phyloP scores from a whole-genome alignment of 1,140 invertebrate species.

The Limonius californicus region DNA sequence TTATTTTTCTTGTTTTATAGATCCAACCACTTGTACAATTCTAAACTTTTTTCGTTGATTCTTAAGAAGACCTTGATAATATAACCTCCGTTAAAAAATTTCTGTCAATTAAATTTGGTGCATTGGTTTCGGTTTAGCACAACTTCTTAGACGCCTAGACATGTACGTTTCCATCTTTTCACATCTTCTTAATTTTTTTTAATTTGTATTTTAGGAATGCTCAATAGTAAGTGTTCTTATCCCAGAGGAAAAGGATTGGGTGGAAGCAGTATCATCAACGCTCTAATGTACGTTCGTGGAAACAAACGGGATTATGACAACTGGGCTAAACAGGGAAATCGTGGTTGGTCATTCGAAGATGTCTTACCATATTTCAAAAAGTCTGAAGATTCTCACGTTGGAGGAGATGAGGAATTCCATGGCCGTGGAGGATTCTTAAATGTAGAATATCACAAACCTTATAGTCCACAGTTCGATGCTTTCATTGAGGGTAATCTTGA shows the following conservation, averaged over 20 bases:
- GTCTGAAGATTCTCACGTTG: constrained; percentile 78
- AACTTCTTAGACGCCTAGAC: too few species aligned
- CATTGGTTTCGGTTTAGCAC: too few species aligned
- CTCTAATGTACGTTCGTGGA: constrained; percentile 74
- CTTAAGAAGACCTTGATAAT: too few species aligned
- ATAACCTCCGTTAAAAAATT: too few species aligned
- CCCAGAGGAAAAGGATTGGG: too few species aligned
- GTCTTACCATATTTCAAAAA: constrained; percentile 76
- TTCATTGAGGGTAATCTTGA: constrained; percentile 61
- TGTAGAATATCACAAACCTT: constrained; percentile 52
- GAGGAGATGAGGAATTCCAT: constrained; percentile 59
- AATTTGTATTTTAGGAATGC: not conserved
- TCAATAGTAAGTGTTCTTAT: constrained; percentile 47
- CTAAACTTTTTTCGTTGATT: too few species aligned
- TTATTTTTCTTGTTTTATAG: too few species aligned
- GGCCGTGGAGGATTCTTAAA: constrained; percentile 54
- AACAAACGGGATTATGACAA: too few species aligned
- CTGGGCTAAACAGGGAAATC: constrained; percentile 60
- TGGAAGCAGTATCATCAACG: constrained; percentile 75
- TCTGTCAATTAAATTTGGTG: too few species aligned
- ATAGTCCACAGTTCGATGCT: constrained; percentile 55
- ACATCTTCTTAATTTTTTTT: too few species aligned
- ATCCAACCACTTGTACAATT: too few species aligned
- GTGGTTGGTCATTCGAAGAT: constrained; percentile 82
- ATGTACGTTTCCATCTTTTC: too few species aligned